Evolutionary conservation across 2,113 vertebrate genomes (phyloP), one percentile per base, ranked within the genome.

Genomic region (Zosterops pallidus): DNA sequence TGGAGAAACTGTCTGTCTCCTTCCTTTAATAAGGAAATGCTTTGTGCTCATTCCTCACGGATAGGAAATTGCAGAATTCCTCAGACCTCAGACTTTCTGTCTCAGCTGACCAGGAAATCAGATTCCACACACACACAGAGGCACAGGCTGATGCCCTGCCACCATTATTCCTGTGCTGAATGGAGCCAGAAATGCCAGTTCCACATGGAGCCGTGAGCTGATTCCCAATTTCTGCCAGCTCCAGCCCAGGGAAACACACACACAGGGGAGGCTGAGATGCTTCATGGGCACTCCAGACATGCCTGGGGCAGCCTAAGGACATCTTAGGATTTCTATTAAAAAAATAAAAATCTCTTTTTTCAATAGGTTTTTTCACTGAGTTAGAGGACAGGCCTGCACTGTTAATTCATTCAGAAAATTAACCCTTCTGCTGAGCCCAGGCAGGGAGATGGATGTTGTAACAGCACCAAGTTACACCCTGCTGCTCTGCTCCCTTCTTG

Each of bases 31-130:
- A 31, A 83, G 86, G 90, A 95, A 92, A 92, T 56, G 71, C 78
- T 93, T 83, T 70, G 52, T 33, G 86, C 65, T 89, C 57, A 44
- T 68, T 94, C 83, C 90, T 91, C 44, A 35, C 7, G 50, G 84
- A 74, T 84, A 88, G 88, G 92, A 80, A 96, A 94, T 28, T 64
- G 91, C 82, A 90, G 79, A 76, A 93, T 72, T 92, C 42, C 19
- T 83, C 67, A 55, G 80, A 50, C 57, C 89, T 92, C 91, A 92
- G 94, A 80, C 93, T 92, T 59, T 59, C 8, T 79, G 96, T 92
- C 93, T 96, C 82, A 65, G 77, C 85, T 68, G 92, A 70, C 3
- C 19, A 71, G 85, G 74, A 89, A 76, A 67, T 89, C 92, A 44
- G 82, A 91, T 67, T 93, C 11, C 79, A 53, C 29, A 4, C 25